A percentile compares a stretch with the other conserved stretches of the same genome.
These are phyloP conservation scores for Lysandra bellargus DNA, from an alignment of 2,888 invertebrate genomes.

Conservation along the genomic window DNA sequence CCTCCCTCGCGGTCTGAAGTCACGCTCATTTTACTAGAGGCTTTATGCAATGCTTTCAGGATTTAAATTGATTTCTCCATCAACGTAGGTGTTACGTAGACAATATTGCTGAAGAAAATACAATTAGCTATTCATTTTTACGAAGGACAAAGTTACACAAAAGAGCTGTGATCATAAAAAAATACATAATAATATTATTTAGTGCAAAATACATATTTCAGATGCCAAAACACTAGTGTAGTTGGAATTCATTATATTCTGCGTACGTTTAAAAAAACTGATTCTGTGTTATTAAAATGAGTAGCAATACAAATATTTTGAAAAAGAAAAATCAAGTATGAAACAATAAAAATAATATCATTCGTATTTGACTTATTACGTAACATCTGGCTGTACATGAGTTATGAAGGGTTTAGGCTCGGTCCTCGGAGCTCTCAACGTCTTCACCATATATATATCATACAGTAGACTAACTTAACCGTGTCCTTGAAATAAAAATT, in stretches of 20 bases:
- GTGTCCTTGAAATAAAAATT: too few relatives aligned
- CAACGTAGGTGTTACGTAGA: neutral
- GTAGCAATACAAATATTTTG: neutral
- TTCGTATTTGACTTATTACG: neutral
- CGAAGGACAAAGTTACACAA: neutral
- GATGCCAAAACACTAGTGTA: too few relatives aligned
- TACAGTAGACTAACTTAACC: too few relatives aligned
- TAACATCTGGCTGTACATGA: conserved; percentile 16
- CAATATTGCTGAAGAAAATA: neutral
- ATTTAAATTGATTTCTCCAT: neutral
- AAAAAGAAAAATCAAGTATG: neutral
- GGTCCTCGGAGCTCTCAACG: neutral
- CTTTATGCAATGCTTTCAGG: neutral
- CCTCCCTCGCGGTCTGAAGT: neutral
- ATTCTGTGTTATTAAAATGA: neutral
- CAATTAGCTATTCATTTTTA: neutral
- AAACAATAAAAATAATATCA: neutral
- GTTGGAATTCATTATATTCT: too few relatives aligned
- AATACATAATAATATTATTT: too few relatives aligned
- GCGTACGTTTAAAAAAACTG: too few relatives aligned
- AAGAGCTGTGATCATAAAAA: too few relatives aligned
- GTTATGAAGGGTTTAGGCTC: conserved; percentile 18
- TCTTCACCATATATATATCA: neutral
- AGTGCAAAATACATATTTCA: too few relatives aligned
- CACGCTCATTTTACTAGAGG: neutral